These are phyloP conservation scores for Cryptus viduatorius DNA, from an alignment of 2,888 invertebrate species.

Conservation along the genomic window DNA sequence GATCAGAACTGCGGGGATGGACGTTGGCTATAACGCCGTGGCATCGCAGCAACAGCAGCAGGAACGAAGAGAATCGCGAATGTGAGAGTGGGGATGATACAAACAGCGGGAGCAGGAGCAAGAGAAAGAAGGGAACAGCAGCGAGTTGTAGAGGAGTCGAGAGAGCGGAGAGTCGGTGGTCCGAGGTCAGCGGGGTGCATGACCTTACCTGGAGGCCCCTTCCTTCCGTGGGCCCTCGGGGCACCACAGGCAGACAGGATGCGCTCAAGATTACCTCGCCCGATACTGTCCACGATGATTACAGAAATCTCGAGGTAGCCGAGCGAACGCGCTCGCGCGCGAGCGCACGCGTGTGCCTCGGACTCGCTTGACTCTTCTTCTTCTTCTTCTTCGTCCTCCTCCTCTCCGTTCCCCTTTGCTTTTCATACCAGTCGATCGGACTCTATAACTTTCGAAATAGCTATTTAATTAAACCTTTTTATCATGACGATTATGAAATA, in stretches of 20 bases:
- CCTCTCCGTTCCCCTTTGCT: neutral
- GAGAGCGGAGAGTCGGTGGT: slow-evolving; percentile 79
- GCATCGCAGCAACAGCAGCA: slow-evolving; percentile 52
- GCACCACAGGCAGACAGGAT: slow-evolving; percentile 80
- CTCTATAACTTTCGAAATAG: slow-evolving; percentile 3
- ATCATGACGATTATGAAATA: neutral
- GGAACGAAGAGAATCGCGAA: slow-evolving; percentile 38
- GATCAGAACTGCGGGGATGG: slow-evolving; percentile 37
- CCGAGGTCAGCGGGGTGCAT: slow-evolving; percentile 85
- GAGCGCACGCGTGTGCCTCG: slow-evolving; percentile 42
- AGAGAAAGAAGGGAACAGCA: slow-evolving; percentile 56
- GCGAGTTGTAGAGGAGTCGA: slow-evolving; percentile 47
- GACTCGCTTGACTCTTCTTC: slow-evolving; percentile 24
- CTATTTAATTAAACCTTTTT: slow-evolving; percentile 41
- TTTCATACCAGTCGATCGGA: neutral
- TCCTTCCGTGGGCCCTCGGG: slow-evolving; percentile 81
- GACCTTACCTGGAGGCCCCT: slow-evolving; percentile 84
- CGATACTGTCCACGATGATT: slow-evolving; percentile 84
- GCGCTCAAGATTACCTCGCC: slow-evolving; percentile 83
- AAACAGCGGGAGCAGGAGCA: slow-evolving; percentile 66
- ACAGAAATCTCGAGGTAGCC: slow-evolving; percentile 83
- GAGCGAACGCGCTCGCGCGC: slow-evolving; percentile 70
- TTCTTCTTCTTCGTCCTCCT: neutral
- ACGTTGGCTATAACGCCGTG: slow-evolving; percentile 22
- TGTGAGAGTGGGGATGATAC: slow-evolving; percentile 39